phyloP scores from a whole-genome alignment of 2,113 vertebrate species.

The Chlorodrepanis virens region DNA sequence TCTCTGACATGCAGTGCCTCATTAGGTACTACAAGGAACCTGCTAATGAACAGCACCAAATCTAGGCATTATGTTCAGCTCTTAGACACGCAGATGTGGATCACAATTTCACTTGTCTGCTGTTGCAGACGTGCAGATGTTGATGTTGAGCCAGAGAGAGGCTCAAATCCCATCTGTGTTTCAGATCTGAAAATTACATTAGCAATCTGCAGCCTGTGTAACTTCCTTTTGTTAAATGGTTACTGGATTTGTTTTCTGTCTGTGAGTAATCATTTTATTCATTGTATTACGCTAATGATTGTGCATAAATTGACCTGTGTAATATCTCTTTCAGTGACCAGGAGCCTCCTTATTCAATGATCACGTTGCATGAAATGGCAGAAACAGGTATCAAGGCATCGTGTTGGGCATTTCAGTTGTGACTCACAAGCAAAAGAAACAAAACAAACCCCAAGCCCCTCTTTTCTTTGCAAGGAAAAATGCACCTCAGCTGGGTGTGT shows the following conservation, averaged over 20 bases:
- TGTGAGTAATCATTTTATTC: not conserved
- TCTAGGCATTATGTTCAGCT: not conserved
- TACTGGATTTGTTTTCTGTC: not conserved
- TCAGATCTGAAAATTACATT: not conserved
- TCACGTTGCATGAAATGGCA: slow-evolving; percentile 98
- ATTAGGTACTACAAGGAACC: fast-evolving
- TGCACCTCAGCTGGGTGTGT: not conserved
- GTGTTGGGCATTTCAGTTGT: slow-evolving; percentile 26
- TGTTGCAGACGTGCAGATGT: not conserved
- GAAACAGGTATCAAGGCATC: slow-evolving; percentile 88
- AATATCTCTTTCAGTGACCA: slow-evolving; percentile 91
- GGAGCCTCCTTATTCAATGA: slow-evolving; percentile 99
- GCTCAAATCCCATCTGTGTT: not conserved
- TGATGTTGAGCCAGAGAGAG: not conserved
- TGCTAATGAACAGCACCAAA: not conserved
- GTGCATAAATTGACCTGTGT: slow-evolving; percentile 43
- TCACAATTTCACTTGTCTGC: not conserved
- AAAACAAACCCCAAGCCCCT: not conserved
- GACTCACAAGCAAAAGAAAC: not conserved
- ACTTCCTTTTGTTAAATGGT: not conserved
- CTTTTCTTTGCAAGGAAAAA: not conserved
- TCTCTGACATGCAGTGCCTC: not conserved
- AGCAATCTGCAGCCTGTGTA: not conserved
- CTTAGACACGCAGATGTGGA: not conserved
- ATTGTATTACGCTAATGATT: not conserved